phyloP scores from a whole-genome alignment of 2,888 invertebrate genomes.

The Pammene fasciana region DNA sequence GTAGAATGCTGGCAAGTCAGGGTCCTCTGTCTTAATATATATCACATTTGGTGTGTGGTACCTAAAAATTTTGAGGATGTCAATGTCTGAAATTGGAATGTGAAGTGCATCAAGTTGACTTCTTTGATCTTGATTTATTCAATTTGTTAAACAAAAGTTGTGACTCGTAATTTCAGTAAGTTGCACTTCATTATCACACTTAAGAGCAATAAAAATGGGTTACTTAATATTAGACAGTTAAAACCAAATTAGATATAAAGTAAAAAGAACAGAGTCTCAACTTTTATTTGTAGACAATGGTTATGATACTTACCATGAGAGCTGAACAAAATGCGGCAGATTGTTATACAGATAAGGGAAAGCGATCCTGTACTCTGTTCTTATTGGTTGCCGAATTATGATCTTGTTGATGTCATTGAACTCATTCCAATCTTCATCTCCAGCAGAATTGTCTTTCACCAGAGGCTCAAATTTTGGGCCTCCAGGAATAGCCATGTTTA shows the following conservation, averaged over 20 bases:
- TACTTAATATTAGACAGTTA: no score
- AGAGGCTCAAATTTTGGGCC: slow-evolving; percentile 99
- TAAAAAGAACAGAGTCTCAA: no score
- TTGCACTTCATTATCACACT: no score
- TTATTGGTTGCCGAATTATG: slow-evolving; percentile 98
- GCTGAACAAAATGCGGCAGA: slow-evolving; percentile 98
- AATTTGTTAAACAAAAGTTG: neutral
- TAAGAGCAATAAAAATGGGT: no score
- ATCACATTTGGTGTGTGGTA: slow-evolving; percentile 99
- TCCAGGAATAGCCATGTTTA: slow-evolving; percentile 99
- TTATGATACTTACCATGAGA: slow-evolving; percentile 93
- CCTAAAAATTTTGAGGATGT: slow-evolving; percentile 80
- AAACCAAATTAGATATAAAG: no score
- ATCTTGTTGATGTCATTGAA: slow-evolving; percentile 99
- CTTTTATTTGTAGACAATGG: no score
- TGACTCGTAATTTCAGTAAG: neutral
- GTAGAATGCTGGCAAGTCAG: slow-evolving; percentile 99
- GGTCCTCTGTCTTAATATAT: slow-evolving; percentile 99
- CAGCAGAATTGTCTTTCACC: slow-evolving; percentile 98
- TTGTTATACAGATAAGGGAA: slow-evolving; percentile 99
- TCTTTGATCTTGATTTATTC: neutral
- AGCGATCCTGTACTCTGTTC: slow-evolving; percentile 99
- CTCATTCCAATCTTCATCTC: slow-evolving; percentile 99
- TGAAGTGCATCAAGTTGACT: slow-evolving; percentile 11
- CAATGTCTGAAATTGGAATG: neutral